phyloP scores from a whole-genome alignment of 2,797 vertebrate genomes.

The Phrynocephalus forsythii region DNA sequence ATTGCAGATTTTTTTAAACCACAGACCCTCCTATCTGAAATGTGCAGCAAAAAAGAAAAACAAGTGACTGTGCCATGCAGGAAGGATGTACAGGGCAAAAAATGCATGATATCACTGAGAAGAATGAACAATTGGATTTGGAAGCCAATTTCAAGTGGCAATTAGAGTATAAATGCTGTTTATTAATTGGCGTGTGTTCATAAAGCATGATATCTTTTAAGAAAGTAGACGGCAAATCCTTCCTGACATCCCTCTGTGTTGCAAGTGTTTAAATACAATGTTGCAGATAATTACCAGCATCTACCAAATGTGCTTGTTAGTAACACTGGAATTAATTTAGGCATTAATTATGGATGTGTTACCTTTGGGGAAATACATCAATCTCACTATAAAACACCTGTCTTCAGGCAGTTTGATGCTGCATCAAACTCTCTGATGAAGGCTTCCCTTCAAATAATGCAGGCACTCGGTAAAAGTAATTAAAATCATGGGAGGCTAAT shows the following conservation, averaged over 20 bases:
- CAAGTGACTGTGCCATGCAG: constrained; percentile 5
- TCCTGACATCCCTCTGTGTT: constrained; percentile 30
- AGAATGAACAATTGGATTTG: constrained; percentile 37
- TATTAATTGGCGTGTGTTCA: constrained; percentile 55
- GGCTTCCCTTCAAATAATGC: not conserved
- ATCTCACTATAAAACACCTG: constrained; percentile 27
- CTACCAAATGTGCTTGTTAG: constrained; percentile 30
- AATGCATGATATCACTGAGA: constrained; percentile 20
- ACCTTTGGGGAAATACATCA: constrained; percentile 27
- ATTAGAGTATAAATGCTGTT: constrained; percentile 44
- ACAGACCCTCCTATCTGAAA: constrained; percentile 30
- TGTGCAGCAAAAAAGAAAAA: constrained; percentile 18
- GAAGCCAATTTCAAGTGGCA: constrained; percentile 46
- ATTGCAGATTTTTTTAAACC: constrained; percentile 30
- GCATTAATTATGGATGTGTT: constrained; percentile 19
- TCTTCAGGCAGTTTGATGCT: constrained; percentile 24
- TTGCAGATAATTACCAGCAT: constrained; percentile 28
- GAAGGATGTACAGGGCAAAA: constrained; percentile 20
- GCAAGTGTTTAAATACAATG: constrained; percentile 28
- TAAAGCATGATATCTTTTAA: constrained; percentile 33
- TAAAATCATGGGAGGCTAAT: not conserved
- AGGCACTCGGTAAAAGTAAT: not conserved
- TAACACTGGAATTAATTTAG: constrained; percentile 4
- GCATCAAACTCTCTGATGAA: constrained; percentile 14
- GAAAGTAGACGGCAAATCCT: constrained; percentile 44